These are phyloP conservation scores for Microdon myrmicae DNA, from an alignment of 2,888 invertebrate species.

Conservation along the genomic window DNA sequence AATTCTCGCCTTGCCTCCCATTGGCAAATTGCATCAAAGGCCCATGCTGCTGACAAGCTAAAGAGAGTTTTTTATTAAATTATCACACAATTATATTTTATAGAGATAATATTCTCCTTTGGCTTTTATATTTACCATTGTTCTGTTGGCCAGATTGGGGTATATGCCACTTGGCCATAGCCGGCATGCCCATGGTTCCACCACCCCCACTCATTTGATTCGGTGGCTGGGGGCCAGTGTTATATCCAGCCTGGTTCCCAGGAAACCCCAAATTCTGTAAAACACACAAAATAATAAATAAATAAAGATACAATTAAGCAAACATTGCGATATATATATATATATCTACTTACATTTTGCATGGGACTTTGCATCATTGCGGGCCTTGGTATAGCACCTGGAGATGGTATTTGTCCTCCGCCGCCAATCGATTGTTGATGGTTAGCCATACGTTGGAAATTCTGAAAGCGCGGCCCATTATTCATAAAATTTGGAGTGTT, in stretches of 20 bases:
- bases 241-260: constrained; percentile 68
- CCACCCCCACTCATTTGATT: constrained; percentile 63
- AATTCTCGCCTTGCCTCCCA: constrained; percentile 66
- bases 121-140: constrained; percentile 64
- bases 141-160: constrained; percentile 68
- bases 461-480: constrained; percentile 65
- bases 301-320: constrained; percentile 1
- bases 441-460: constrained; percentile 66
- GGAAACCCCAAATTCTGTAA: constrained; percentile 65
- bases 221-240: constrained; percentile 64
- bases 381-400: constrained; percentile 61
- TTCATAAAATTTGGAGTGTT: constrained; percentile 67
- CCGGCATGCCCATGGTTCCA: constrained; percentile 61
- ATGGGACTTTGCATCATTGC: constrained; percentile 67
- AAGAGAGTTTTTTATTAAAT: constrained; percentile 2
- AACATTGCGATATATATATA: constrained; percentile 4
- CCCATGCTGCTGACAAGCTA: constrained; percentile 64
- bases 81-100: no score
- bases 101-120: not conserved
- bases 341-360: constrained; percentile 65
- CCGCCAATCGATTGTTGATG: constrained; percentile 70
- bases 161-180: constrained; percentile 79
- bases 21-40: constrained; percentile 66
- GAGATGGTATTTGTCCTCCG: constrained; percentile 63
- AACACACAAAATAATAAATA: constrained; percentile 6